Evolutionary conservation across 2,888 invertebrate genomes (phyloP).

Genomic region (Priocnemis perturbator): DNA sequence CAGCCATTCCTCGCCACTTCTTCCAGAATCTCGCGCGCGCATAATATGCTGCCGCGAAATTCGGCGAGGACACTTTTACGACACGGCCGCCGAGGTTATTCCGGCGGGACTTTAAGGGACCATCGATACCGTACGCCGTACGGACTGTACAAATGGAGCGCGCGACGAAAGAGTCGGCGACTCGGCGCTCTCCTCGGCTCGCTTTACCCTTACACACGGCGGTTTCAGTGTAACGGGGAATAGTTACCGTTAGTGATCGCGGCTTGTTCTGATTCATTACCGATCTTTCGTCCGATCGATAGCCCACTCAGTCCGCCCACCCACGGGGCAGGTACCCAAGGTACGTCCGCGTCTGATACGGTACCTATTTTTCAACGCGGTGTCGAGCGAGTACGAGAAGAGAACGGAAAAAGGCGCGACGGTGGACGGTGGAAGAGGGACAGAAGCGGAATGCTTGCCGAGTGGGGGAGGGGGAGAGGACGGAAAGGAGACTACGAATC

Average conservation of each 20-base stretch:
- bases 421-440: constrained; percentile 3
- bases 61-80: too few relatives aligned
- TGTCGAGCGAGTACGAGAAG: neutral
- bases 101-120: too few relatives aligned
- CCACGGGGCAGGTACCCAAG: constrained; percentile 33
- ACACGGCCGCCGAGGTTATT: too few relatives aligned
- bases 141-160: too few relatives aligned
- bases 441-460: constrained; percentile 1
- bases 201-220: constrained; percentile 12
- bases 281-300: constrained; percentile 56
- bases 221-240: constrained; percentile 60
- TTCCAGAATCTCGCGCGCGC: too few relatives aligned
- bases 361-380: constrained; percentile 13
- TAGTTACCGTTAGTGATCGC: constrained; percentile 67
- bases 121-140: too few relatives aligned
- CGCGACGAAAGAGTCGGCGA: too few relatives aligned
- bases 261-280: constrained; percentile 63
- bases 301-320: constrained; percentile 34
- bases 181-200: neutral
- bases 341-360: constrained; percentile 11
- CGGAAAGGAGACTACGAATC: constrained; percentile 13
- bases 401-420: neutral
- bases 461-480: constrained; percentile 5
- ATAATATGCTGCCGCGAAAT: too few relatives aligned
- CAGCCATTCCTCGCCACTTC: too few relatives aligned